Conservation (phyloP, 2,888 invertebrate genomes). For the Lamproptera curius region DNA sequence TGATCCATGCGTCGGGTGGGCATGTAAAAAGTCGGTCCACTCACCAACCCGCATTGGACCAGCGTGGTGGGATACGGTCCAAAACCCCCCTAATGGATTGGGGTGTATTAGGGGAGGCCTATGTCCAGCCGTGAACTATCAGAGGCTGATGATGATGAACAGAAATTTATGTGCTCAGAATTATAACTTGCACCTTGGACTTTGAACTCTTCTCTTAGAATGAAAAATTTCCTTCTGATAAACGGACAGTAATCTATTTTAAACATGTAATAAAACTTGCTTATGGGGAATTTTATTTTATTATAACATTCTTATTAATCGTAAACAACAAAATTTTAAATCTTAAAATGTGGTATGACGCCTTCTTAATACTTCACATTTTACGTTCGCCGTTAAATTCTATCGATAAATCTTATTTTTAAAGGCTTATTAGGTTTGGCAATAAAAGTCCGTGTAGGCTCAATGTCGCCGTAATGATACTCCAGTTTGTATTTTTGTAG, state of each 20-base stretch:
- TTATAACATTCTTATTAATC: slow-evolving; percentile 8
- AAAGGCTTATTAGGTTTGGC: slow-evolving; percentile 79
- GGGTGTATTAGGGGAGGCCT: too few species aligned
- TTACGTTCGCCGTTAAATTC: slow-evolving; percentile 38
- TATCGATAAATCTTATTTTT: slow-evolving; percentile 81
- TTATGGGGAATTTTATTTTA: slow-evolving; percentile 6
- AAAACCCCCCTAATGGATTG: too few species aligned
- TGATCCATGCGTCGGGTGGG: too few species aligned
- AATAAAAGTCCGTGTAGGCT: slow-evolving; percentile 76
- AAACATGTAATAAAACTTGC: not conserved
- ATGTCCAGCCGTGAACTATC: too few species aligned
- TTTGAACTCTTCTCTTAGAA: too few species aligned
- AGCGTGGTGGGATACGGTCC: too few species aligned
- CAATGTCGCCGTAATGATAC: slow-evolving; percentile 82
- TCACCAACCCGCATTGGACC: too few species aligned
- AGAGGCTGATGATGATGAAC: too few species aligned
- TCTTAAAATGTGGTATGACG: slow-evolving; percentile 1
- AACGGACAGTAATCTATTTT: not conserved
- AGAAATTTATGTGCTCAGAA: not conserved
- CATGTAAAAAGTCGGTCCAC: too few species aligned
- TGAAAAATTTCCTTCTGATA: too few species aligned
- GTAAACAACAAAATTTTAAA: slow-evolving; percentile 11
- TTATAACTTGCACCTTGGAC: too few species aligned
- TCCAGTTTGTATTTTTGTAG: slow-evolving; percentile 80
- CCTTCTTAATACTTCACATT: not conserved